Percentiles rank a stretch among this genome's conserved stretches.
Conservation (phyloP, 2,797 vertebrate genomes). For the Enteromius treurensis region DNA sequence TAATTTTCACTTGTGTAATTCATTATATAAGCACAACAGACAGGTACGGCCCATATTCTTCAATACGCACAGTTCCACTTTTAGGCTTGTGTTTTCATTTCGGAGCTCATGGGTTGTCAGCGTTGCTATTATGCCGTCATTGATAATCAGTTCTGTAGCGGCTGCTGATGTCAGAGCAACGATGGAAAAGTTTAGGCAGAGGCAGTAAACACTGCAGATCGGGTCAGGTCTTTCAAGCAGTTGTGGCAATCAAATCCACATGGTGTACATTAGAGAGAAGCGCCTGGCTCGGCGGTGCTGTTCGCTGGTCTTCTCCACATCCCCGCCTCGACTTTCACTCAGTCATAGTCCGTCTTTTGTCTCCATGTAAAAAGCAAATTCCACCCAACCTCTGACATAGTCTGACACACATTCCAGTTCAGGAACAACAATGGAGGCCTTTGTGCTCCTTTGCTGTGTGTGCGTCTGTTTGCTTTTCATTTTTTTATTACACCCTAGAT, state of each 20-base stretch:
- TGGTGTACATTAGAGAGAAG: slow-evolving; percentile 47
- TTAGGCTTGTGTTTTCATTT: not conserved
- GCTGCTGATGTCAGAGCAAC: not conserved
- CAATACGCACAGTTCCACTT: not conserved
- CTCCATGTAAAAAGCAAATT: slow-evolving; percentile 74
- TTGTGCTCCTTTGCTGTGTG: slow-evolving; percentile 66
- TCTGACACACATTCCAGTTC: slow-evolving; percentile 71
- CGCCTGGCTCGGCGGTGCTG: slow-evolving; percentile 24
- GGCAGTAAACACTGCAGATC: slow-evolving; percentile 23
- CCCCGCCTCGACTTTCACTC: slow-evolving; percentile 46
- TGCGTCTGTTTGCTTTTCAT: slow-evolving; percentile 73
- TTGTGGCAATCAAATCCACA: slow-evolving; percentile 50
- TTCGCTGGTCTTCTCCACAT: slow-evolving; percentile 32
- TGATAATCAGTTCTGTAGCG: not conserved
- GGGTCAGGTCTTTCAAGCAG: slow-evolving; percentile 15
- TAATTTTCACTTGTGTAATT: not conserved
- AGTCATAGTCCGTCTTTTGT: slow-evolving; percentile 74
- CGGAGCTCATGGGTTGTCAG: not conserved
- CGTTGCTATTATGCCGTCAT: not conserved
- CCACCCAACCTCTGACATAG: slow-evolving; percentile 70
- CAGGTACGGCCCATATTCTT: not conserved
- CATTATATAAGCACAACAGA: not conserved
- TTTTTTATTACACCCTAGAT: slow-evolving; percentile 75
- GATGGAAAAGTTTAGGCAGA: slow-evolving; percentile 23
- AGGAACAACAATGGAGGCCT: slow-evolving; percentile 72